Evolutionary conservation across 92 coral and sea anemone species (phyloP), one percentile per base, ranked within the genome.

Genomic region (Paramuricea clavata): DNA sequence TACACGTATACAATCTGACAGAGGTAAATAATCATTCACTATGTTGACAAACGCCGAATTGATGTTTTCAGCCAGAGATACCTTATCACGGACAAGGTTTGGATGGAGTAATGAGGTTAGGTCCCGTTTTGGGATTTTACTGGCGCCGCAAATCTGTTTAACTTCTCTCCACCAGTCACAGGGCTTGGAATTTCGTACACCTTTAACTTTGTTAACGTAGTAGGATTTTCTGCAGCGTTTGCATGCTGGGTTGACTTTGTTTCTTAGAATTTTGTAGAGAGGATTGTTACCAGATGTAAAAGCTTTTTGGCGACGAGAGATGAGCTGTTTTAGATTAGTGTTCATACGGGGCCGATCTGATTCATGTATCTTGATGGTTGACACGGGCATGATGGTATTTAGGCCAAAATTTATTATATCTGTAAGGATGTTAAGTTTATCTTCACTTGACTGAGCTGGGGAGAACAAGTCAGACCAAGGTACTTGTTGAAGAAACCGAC

Each of bases 311-410:
- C 94, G 83, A 22, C 83, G 86, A 52, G 79, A 28, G 62, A 91
- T 84, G 62, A 91, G 92, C 35, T 62, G 61, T 39, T 91, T 92
- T 52, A 88, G 89, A 33, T 88, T 87, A 41, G 72, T 28, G 2
- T 85, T 62, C 85, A 92, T 62, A 92, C 92, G 85, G 36, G 94
- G 90, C 57, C 92, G 90, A 79, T 92, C 94, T 27, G 87, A 78
- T 49, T 89, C 88, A 60, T 92, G 94, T 12, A 85, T 68, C 62
- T 28, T 74, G 12, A 92, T 49, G 36, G 89, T 77, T 6, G 89
- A 43, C 64, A 10, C 70, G 2, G 36, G 70, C 34, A 62, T 30
- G 27, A 62, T 31, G 22, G 23, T 81, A 67, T 72, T 73, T 27
- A 81, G 27, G 56, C 91, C 91, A 41, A 35, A 49, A 81, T 88